Conservation (phyloP, 2,113 vertebrate species). For the Aphyosemion australe region DNA sequence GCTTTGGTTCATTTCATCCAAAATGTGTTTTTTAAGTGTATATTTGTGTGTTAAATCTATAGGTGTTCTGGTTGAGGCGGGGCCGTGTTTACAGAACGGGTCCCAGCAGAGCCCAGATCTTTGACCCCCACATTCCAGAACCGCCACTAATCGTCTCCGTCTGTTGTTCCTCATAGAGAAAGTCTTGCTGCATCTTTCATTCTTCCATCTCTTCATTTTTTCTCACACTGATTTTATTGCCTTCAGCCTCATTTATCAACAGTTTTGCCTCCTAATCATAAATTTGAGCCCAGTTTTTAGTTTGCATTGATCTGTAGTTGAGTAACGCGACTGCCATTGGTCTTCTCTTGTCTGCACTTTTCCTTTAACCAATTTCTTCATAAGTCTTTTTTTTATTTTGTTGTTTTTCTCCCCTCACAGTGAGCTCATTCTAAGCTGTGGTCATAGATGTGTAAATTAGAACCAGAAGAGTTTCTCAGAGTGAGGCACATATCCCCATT, state of each 20-base stretch:
- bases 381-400: slow-evolving; percentile 32
- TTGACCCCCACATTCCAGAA: slow-evolving; percentile 80
- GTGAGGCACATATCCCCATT: slow-evolving; percentile 64
- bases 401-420: slow-evolving; percentile 69
- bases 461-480: slow-evolving; percentile 75
- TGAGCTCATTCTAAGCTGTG: slow-evolving; percentile 76
- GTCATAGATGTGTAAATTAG: slow-evolving; percentile 81
- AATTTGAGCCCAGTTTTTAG: slow-evolving; percentile 35
- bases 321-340: slow-evolving; percentile 31
- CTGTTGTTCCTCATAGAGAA: slow-evolving; percentile 64
- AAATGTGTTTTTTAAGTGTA: slow-evolving; percentile 51
- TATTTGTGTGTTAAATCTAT: slow-evolving; percentile 35
- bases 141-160: slow-evolving; percentile 76
- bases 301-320: slow-evolving; percentile 37
- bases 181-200: slow-evolving; percentile 59
- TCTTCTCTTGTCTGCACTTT: slow-evolving; percentile 15
- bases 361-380: slow-evolving; percentile 33
- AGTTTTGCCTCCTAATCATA: slow-evolving; percentile 18
- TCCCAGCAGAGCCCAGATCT: slow-evolving; percentile 77
- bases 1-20: slow-evolving; percentile 59
- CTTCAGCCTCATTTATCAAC: slow-evolving; percentile 42
- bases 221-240: slow-evolving; percentile 29
- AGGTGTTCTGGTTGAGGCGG: slow-evolving; percentile 64
- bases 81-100: slow-evolving; percentile 77
- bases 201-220: slow-evolving; percentile 53